Evolutionary conservation across 2,113 vertebrate species (phyloP).

Genomic region (Gavia stellata): DNA sequence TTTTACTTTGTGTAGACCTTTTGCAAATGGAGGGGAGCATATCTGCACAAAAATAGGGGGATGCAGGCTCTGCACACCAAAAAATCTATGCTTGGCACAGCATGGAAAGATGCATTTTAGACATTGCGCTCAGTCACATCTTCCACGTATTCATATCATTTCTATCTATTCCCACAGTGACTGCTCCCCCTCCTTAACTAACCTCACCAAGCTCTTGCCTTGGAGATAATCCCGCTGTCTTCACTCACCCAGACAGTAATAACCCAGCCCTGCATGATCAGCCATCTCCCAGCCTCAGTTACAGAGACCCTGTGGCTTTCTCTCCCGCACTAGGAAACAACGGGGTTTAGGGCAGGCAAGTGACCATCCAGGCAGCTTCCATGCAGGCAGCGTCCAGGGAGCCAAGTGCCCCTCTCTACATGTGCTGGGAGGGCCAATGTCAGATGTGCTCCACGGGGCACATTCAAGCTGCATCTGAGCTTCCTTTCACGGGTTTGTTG

Average conservation of each 20-base stretch:
- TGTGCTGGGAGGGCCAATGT: neutral
- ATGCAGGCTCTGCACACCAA: neutral
- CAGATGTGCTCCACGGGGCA: neutral
- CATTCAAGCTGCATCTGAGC: neutral
- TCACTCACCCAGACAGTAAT: neutral
- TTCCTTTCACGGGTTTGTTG: neutral
- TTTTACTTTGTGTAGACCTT: neutral
- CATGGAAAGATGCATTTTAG: neutral
- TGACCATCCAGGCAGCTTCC: neutral
- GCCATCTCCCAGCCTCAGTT: neutral
- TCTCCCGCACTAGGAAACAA: rapidly evolving
- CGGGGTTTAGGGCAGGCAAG: neutral
- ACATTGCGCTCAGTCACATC: neutral
- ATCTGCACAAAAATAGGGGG: neutral
- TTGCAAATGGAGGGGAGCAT: neutral
- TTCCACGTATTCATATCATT: neutral
- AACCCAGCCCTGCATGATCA: neutral
- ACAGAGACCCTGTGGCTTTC: neutral
- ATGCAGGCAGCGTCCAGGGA: rapidly evolving
- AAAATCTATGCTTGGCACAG: neutral
- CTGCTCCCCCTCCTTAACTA: neutral
- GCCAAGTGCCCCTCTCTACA: neutral
- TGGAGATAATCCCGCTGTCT: neutral
- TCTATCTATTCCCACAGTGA: neutral
- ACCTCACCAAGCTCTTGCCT: neutral